Evolutionary conservation across 2,888 invertebrate genomes (phyloP).

Genomic region (Barypeithes pellucidus): DNA sequence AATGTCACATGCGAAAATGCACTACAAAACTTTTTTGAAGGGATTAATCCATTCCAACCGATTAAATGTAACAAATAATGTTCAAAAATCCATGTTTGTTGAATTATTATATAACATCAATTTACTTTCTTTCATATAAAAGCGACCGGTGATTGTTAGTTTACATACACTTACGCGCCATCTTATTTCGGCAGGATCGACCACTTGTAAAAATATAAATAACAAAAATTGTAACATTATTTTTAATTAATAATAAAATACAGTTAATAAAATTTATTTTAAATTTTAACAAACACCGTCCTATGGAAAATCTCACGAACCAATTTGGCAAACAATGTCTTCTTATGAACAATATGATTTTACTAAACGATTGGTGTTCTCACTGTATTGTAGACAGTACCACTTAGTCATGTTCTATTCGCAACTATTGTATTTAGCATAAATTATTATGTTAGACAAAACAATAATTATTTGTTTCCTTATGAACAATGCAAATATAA

Average conservation of each 20-base stretch:
- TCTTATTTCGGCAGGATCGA: neutral
- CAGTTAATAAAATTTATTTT: neutral
- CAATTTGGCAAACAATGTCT: neutral
- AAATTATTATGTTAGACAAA: neutral
- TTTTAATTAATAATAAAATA: neutral
- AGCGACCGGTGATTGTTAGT: conserved; percentile 28
- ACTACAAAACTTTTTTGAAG: neutral
- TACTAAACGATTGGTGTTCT: neutral
- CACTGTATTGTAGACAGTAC: neutral
- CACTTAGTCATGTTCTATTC: conserved; percentile 12
- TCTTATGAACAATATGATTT: neutral
- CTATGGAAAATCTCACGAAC: neutral
- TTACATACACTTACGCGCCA: neutral
- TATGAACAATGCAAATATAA: neutral
- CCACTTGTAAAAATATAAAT: neutral
- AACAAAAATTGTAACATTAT: neutral
- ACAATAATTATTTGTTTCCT: neutral
- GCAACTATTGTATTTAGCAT: neutral
- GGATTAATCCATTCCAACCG: conserved; percentile 23
- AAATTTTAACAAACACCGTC: neutral
- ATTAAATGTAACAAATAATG: conserved; percentile 14
- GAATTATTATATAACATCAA: conserved; percentile 20
- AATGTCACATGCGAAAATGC: conserved; percentile 7
- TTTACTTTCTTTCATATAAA: conserved; percentile 40
- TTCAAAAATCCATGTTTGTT: conserved; percentile 22